Evolutionary conservation across 2,888 invertebrate species (phyloP).

Genomic region (Mimumesa dahlbomi): DNA sequence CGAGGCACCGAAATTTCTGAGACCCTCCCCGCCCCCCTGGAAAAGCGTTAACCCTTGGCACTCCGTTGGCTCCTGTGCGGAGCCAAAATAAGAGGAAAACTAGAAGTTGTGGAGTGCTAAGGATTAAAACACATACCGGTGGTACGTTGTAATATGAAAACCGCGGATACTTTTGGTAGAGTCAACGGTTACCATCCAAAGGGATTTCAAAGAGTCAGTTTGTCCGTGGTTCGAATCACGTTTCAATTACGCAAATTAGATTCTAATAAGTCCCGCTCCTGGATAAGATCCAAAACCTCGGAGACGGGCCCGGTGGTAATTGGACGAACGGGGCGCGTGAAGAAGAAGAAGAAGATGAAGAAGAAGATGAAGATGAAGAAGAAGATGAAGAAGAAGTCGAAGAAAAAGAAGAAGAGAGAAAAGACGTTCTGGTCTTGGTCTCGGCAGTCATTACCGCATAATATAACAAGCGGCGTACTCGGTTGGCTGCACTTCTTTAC

Average conservation of each 20-base stretch:
- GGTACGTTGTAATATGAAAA: no score
- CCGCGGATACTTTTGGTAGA: background rate
- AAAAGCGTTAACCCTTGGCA: no score
- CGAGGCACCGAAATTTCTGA: no score
- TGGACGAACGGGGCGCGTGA: constrained; percentile 40
- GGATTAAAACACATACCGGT: no score
- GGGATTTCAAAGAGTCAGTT: constrained; percentile 34
- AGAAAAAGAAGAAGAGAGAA: constrained; percentile 17
- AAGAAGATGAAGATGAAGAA: constrained; percentile 19
- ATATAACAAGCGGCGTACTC: constrained; percentile 49
- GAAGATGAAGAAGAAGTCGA: constrained; percentile 15
- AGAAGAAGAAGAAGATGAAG: constrained; percentile 8
- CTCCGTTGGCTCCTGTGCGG: no score
- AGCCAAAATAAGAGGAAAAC: no score
- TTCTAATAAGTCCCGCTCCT: constrained; percentile 61
- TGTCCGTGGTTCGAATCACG: constrained; percentile 58
- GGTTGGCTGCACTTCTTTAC: constrained; percentile 61
- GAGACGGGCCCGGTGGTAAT: constrained; percentile 42
- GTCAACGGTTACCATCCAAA: constrained; percentile 29
- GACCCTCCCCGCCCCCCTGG: no score
- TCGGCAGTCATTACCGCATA: constrained; percentile 54
- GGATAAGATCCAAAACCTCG: constrained; percentile 63
- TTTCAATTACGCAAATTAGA: constrained; percentile 69
- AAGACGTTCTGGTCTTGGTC: constrained; percentile 30
- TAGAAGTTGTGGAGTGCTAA: no score